These are phyloP conservation scores for Gasterosteus nipponicus DNA, from an alignment of 2,113 vertebrate species.

Conservation along the genomic window DNA sequence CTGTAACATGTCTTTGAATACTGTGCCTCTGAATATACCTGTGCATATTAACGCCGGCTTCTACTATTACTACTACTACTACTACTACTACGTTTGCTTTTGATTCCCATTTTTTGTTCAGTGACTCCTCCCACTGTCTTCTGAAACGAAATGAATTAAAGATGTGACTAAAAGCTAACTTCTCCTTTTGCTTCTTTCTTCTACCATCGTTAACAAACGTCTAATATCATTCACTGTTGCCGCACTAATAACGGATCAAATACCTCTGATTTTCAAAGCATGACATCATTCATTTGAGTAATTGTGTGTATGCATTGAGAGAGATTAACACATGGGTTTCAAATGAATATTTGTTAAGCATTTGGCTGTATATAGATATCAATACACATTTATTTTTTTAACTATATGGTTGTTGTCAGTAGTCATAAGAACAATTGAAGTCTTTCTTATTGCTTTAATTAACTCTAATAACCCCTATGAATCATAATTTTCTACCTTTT, in stretches of 20 bases:
- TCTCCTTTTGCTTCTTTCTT: constrained; percentile 55
- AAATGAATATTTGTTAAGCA: background rate
- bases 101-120: constrained; percentile 27
- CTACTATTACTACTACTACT: constrained; percentile 54
- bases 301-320: constrained; percentile 7
- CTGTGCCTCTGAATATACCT: constrained; percentile 70
- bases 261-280: constrained; percentile 10
- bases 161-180: constrained; percentile 69
- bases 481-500: background rate
- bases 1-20: constrained; percentile 67
- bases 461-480: background rate
- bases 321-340: background rate
- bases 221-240: background rate
- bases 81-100: constrained; percentile 61
- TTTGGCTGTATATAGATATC: background rate
- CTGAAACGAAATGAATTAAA: constrained; percentile 79
- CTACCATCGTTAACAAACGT: constrained; percentile 51
- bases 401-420: background rate
- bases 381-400: background rate
- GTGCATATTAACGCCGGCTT: constrained; percentile 78
- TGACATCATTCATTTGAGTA: background rate
- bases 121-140: constrained; percentile 72
- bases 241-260: constrained; percentile 4
- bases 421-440: background rate
- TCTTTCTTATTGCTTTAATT: background rate